Base-by-base conservation (phyloP, 2,113 vertebrate species). In the Upupa epops region DNA sequence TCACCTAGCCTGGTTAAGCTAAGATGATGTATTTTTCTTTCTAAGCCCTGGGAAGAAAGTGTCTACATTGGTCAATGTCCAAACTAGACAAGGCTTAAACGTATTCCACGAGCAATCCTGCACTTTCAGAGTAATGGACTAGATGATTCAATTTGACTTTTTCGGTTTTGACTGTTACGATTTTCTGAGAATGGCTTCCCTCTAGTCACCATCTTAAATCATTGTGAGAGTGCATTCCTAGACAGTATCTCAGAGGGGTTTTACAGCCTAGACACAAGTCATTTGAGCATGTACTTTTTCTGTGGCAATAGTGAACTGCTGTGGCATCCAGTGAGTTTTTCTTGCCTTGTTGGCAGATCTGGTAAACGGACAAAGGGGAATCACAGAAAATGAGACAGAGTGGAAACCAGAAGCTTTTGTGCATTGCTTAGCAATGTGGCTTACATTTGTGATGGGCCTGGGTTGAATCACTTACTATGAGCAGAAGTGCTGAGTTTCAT, bases 111-210 rank as follows among this genome's bases (percentile, higher is more conserved):
- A 45, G 28, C 11, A 52, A 24, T 16, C 29, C 58, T 78, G 45
- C 16, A 28, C 49, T 88, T 68, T 36, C 5, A 6, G 61, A 49
- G 65, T 31, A 86, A 81, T 49, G 79, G 48, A 9, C 42, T 82
- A 37, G 31, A 42, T 85, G 87, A 91, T 88, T 91, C 24, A 76
- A 73, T 76, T 45, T 66, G 56, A 52, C 20, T 89, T 90, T 86
- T 92, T 70, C 5, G 25, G 73, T 87, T 19, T 49, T 84, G 56
- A 48, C 40, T 79, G 32, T 21, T 25, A 12, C 3, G 28, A 48
- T 58, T 86, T 79, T 82, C 59, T 89, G 71, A 73, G 78, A 73
- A 83, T 22, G n/a, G 10, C 9, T 89, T 83, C n/a, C 48, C 64
- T 58, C 17, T 61, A 74, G n/a, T 40, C 48, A 49, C 63, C 29